These are phyloP conservation scores for Willisornis vidua DNA, from an alignment of 2,113 vertebrate genomes.

Conservation along the genomic window DNA sequence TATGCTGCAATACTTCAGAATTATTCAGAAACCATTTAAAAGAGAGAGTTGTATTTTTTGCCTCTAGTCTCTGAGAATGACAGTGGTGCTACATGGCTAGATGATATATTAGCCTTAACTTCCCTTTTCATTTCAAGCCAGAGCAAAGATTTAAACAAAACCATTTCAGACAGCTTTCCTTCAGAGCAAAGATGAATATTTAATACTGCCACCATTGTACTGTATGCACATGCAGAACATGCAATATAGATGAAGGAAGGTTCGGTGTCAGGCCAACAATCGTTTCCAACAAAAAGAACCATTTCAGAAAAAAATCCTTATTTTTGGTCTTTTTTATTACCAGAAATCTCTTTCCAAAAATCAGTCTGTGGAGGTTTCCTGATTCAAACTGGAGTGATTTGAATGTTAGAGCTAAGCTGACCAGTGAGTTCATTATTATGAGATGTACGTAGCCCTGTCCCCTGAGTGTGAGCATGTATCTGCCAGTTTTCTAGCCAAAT, in stretches of 20 bases:
- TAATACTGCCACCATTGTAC: not conserved
- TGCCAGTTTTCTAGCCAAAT: not conserved
- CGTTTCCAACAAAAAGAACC: not conserved
- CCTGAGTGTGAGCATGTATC: accelerated
- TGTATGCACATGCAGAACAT: not conserved
- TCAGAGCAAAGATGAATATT: not conserved
- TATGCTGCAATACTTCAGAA: slow-evolving; percentile 3
- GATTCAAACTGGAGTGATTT: not conserved
- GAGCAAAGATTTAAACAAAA: not conserved
- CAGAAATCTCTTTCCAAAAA: not conserved
- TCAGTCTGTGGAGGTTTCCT: not conserved
- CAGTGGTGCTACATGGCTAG: not conserved
- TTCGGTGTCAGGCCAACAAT: not conserved
- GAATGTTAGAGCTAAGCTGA: not conserved
- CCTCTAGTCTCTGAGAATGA: not conserved
- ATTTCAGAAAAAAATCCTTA: not conserved
- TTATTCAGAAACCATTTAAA: slow-evolving; percentile 3
- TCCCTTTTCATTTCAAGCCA: not conserved
- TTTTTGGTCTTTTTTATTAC: not conserved
- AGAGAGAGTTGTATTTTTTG: not conserved
- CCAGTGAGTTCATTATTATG: not conserved
- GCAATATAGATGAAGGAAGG: not conserved
- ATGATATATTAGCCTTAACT: not conserved
- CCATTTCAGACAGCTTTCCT: not conserved
- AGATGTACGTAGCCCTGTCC: not conserved